These are phyloP conservation scores for Amblyornis subalaris DNA, from an alignment of 2,113 vertebrate species.

Conservation along the genomic window DNA sequence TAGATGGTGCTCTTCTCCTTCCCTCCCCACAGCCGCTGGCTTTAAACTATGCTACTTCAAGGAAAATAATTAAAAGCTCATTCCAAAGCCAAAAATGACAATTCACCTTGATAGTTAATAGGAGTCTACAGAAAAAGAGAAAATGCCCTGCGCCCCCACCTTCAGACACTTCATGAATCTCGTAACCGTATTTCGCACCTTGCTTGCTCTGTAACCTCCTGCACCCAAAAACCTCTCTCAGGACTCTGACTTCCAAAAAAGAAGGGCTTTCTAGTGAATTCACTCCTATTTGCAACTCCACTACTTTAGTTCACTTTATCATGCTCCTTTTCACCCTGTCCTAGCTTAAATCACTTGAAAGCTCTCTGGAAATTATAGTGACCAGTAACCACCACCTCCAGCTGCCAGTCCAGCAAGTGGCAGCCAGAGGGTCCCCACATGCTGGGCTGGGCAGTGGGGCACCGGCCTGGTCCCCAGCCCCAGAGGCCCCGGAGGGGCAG, in stretches of 20 bases:
- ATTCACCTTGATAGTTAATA: neutral
- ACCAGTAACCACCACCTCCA: neutral
- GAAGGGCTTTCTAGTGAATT: neutral
- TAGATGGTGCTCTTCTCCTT: neutral
- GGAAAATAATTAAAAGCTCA: neutral
- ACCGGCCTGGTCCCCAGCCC: neutral
- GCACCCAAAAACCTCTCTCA: neutral
- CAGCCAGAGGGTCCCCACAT: neutral
- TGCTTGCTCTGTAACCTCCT: neutral
- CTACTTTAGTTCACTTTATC: neutral
- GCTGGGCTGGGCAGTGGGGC: neutral
- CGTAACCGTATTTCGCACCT: neutral
- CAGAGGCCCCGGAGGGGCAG: neutral
- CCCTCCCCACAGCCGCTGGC: neutral
- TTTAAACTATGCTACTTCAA: neutral
- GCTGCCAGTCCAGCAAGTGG: fast-evolving
- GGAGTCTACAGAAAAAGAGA: neutral
- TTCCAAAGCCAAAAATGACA: neutral
- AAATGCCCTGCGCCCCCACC: neutral
- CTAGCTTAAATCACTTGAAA: neutral
- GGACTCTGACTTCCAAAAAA: neutral
- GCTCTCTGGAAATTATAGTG: fast-evolving
- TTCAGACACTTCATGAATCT: neutral
- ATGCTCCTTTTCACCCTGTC: neutral
- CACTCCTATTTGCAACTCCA: neutral